These are phyloP conservation scores for Sarcophaga variegata DNA, from an alignment of 2,888 invertebrate species.

Conservation along the genomic window DNA sequence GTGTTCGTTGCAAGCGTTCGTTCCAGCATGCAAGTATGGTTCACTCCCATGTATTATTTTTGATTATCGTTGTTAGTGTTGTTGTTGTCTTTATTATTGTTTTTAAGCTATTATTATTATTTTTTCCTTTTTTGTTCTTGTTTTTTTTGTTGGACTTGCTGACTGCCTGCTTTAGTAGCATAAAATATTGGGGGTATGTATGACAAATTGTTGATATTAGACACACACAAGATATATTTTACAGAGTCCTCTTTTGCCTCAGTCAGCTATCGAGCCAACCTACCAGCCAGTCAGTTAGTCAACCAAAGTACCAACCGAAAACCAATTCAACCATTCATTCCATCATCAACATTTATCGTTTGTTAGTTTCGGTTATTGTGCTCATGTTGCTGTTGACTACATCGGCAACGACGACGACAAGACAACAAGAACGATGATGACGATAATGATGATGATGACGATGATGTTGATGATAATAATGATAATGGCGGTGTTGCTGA, in stretches of 20 bases:
- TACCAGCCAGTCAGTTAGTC: slow-evolving; percentile 15
- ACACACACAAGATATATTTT: slow-evolving; percentile 63
- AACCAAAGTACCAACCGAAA: slow-evolving; percentile 13
- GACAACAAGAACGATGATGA: background rate
- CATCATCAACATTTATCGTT: slow-evolving; percentile 57
- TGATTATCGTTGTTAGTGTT: slow-evolving; percentile 36
- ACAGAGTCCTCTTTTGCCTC: slow-evolving; percentile 52
- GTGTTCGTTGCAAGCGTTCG: slow-evolving; percentile 21
- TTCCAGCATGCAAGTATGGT: slow-evolving; percentile 25
- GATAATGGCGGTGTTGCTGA: slow-evolving; percentile 28
- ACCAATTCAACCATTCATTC: slow-evolving; percentile 55
- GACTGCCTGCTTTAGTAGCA: slow-evolving; percentile 46
- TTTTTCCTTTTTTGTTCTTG: slow-evolving; percentile 34
- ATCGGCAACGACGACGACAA: no score
- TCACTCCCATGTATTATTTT: slow-evolving; percentile 47
- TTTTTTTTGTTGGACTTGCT: slow-evolving; percentile 23
- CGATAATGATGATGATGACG: slow-evolving; percentile 36
- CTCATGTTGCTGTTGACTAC: slow-evolving; percentile 32
- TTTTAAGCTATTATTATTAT: slow-evolving; percentile 8
- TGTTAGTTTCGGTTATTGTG: slow-evolving; percentile 59
- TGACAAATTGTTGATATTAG: slow-evolving; percentile 70
- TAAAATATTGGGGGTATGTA: slow-evolving; percentile 60
- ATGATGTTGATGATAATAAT: slow-evolving; percentile 18
- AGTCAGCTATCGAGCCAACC: slow-evolving; percentile 7
- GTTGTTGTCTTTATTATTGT: slow-evolving; percentile 49